Evolutionary conservation across 2,888 invertebrate genomes (phyloP), one percentile per base, ranked within the genome.

Genomic region (Camptogramma bilineatum): DNA sequence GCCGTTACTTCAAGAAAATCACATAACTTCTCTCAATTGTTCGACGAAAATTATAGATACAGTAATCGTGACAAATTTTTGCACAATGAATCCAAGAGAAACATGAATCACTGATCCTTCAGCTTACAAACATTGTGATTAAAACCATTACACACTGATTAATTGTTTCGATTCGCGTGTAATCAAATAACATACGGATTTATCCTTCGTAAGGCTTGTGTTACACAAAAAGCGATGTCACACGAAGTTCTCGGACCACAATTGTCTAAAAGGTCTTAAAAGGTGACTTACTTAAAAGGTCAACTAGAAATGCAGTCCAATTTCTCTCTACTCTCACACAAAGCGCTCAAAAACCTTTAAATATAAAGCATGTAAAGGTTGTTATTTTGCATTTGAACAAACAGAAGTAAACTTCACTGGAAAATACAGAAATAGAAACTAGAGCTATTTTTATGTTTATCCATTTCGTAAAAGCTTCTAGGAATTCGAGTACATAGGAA

Each of bases 141-240:
- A 31, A 18, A 54, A 7, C 46, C 24, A 28, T 46, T 54, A 54
- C 39, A 57, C 21, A 28, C 5, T 57, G 39, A 51, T 57, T 31
- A 57, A 50, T 39, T 57, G 57, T 18, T 17, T 17, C 39, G 16
- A 57, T 52, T 50, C 42, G 34, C 39, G 57, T 57, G 50, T 57
- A 57, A 50, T 57, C 57, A 57, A 57, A 57, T 57, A 24, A 57
- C 50, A 48, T 16, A 42, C 42, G 21, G 19, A 56, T 50, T 39
- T 39, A 34, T 17, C 16, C 16, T n/a, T 57, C 48, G 48, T 56
- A 18, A 21, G 39, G 48, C n/a, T 56, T 9, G 48, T 55, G 31
- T 31, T 55, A 31, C 17, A 47, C 47, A 13, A 2, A 13, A 9
- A 0, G 10, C 0, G 28, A 28, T 28, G 7, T 7, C 7, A 7